Evolutionary conservation across 1,140 invertebrate genomes (phyloP), one percentile per base, ranked within the genome.

Genomic region (Platorchestia sp.): DNA sequence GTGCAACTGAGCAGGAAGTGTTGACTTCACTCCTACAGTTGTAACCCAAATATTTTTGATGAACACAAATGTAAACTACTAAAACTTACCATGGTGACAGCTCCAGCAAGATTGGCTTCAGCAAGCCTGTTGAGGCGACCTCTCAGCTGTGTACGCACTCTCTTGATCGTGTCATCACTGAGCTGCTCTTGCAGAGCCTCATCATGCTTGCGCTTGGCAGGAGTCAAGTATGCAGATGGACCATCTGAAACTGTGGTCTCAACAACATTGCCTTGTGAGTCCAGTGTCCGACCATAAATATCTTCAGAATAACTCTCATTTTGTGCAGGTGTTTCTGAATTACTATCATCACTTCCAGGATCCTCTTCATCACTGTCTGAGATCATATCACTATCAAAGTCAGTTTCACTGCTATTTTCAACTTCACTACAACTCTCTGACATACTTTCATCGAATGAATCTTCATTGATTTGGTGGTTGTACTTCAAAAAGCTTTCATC

Each of bases 281-380:
- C 98, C 96, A 98, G 97, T 96, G 98, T 97, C 96, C 99, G 97
- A 3, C 99, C 99, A 97, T 99, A 99, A 97, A 99, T 99, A 97
- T 99, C 99, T 97, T 99, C 99, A 16, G 59, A 75, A 5, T 42
- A 43, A 42, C 41, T 89, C 5, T 89, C 41, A 89, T 42, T 44
- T 27, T 10, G 87, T 89, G 10, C 59, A 89, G n/a, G 10, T 43
- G 41, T 44, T 42, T 89, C 87, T 42, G 87, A 89, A 89, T 89
- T 41, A 42, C 87, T 89, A 42, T 36, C 10, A 42, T 89, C 87
- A 89, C 87, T 89, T 41, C 41, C 41, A 7, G 43, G 3, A 89
- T 89, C 87, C 16, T 89, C 43, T 89, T 44, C 36, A 89, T 89
- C 41, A 89, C 87, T 89, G 1, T 89, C 87, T 42, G 87, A 89